Evolutionary conservation across 1,140 invertebrate genomes (phyloP), one percentile per base, ranked within the genome.

Genomic region (Sitobion miscanthi): DNA sequence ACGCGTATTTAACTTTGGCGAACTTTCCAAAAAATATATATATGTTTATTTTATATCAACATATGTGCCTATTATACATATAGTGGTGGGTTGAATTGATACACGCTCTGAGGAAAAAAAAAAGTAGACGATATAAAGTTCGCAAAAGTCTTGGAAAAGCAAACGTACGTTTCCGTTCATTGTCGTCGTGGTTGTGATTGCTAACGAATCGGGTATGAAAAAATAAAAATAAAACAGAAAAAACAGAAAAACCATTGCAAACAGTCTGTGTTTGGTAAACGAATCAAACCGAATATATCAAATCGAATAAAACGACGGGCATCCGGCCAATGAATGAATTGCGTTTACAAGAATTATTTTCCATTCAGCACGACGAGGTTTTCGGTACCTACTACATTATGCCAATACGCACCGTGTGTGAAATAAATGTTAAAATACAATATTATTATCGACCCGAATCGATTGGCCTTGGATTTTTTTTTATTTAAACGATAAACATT

Each of bases 281-380:
- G 90, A 91, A 91, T 91, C 57, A 91, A 82, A 91, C n/a, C 30
- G 47, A 91, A 91, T 91, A 91, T 82, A 49, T 91, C n/a, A 42
- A 49, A 83, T 91, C 11, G 62, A 91, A 91, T 91, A 91, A 91
- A 38, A 52, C 5, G 17, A 49, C 62, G 30, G 90, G 30, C 90
- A 45, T 62, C 30, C 49, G 69, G 90, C 69, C 90, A 47, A 49
- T 83, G 30, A 91, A 69, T 82, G 42, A 91, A 91, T 35, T 21
- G 42, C 42, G 42, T 91, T 21, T 49, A 45, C 6, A 49, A 30
- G 57, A 77, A 69, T 82, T 91, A 77, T 77, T 91, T 77, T 45
- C 30, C 30, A 88, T 88, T 49, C 30, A 88, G 11, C n/a, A n/a
- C 62, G 62, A n/a, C 62, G n/a, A 77, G n/a, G 30, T 35, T 23